Evolutionary conservation across 1,140 invertebrate genomes (phyloP), one percentile per base, ranked within the genome.

Genomic region (Drosophila kanapiae): DNA sequence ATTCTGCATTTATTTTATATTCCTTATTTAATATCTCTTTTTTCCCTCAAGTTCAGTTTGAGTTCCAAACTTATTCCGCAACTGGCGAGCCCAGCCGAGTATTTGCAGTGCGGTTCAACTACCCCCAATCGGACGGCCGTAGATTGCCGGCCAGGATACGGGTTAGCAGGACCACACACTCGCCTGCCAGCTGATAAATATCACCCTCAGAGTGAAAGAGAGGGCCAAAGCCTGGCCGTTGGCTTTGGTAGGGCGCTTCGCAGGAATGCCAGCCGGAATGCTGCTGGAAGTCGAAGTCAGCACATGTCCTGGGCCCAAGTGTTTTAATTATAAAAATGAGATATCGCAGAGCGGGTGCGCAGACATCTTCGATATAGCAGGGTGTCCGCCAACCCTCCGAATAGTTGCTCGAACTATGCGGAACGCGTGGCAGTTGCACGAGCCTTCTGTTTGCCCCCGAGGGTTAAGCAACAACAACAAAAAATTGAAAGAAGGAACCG

Each of bases 241-340:
- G 61, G 61, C 48, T 65, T 51, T 61, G 60, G 65, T 69, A 67
- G 67, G 62, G 62, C 67, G 76, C 51, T 69, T 67, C 58, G 51
- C 31, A 51, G 75, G 75, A 78, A 77, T 75, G 47, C 47, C 62
- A 53, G 43, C 71, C 69, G 72, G 71, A 75, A 75, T 75, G 71
- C 71, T 72, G 42, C 68, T 18, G 48, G 42, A 13, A 62, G 33
- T n/a, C 47, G 37, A 45, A 42, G 47, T 49, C 54, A 54, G 67
- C 48, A 75, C 68, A 78, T 63, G 74, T 78, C 64, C 65, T 54
- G 70, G 64, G 59, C 76, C 67, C 75, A 77, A 78, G 74, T 77
- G 76, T 78, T 78, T 78, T 78, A 78, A 78, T 78, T 78, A 78
- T 78, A 78, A 77, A 77, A 78, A 78, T 77, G 75, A 77, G 75